phyloP scores from a whole-genome alignment of 2,797 vertebrate species.

The Emydoidea blandingii region DNA sequence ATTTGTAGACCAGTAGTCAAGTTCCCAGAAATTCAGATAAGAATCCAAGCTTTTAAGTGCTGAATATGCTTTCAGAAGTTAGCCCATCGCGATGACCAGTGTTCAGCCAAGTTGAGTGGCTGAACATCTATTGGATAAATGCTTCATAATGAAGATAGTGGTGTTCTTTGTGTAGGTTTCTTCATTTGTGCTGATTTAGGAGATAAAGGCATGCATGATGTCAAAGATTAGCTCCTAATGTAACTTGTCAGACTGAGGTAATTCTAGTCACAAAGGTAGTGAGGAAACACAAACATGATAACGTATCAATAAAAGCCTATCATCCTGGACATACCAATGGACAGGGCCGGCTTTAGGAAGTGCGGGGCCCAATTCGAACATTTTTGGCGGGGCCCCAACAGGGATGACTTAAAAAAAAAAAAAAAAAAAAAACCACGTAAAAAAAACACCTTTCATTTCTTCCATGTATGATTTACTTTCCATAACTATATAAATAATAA shows the following conservation, averaged over 20 bases:
- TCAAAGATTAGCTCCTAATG: neutral
- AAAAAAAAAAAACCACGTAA: too few relatives aligned
- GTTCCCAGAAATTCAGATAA: neutral
- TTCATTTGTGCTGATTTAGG: neutral
- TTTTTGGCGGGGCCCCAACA: too few relatives aligned
- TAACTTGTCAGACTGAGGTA: neutral
- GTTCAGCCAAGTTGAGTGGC: neutral
- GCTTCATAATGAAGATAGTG: neutral
- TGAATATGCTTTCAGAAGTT: conserved; percentile 25
- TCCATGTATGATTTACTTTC: too few relatives aligned
- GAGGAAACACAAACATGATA: neutral
- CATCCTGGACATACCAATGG: neutral
- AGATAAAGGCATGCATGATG: neutral
- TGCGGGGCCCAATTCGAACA: too few relatives aligned
- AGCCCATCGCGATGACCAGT: neutral
- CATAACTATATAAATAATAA: too few relatives aligned
- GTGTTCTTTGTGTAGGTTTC: neutral
- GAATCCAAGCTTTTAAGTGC: neutral
- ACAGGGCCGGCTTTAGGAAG: too few relatives aligned
- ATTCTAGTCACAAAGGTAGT: neutral
- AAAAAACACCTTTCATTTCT: too few relatives aligned
- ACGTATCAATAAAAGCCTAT: neutral
- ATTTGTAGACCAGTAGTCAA: neutral
- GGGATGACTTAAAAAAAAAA: too few relatives aligned
- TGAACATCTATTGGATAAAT: neutral